phyloP scores from a whole-genome alignment of 2,888 invertebrate species.

The Dascillus cervinus region DNA sequence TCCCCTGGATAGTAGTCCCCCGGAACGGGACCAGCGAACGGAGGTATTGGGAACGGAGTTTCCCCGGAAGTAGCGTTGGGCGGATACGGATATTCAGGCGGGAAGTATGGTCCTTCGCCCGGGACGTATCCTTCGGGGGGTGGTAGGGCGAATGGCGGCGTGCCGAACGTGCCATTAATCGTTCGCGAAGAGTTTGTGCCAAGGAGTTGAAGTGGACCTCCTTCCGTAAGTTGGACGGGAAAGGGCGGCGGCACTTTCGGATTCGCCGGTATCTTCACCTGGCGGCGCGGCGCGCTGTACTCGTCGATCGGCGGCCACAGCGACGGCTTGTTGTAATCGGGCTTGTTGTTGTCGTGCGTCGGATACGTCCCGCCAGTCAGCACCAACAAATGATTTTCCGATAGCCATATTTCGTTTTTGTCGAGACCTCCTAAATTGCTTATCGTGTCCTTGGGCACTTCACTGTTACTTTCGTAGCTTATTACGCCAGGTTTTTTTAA shows the following conservation, averaged over 20 bases:
- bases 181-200: conserved; percentile 70
- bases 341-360: conserved; percentile 41
- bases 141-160: conserved; percentile 37
- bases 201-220: conserved; percentile 81
- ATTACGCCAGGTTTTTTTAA: conserved; percentile 70
- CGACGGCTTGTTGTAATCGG: conserved; percentile 39
- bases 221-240: conserved; percentile 81
- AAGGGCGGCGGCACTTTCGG: conserved; percentile 88
- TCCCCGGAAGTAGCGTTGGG: conserved; percentile 60
- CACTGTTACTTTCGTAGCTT: conserved; percentile 73
- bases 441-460: conserved; percentile 72
- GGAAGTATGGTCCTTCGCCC: conserved; percentile 48
- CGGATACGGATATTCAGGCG: conserved; percentile 54
- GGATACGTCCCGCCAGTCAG: conserved; percentile 72
- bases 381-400: conserved; percentile 80
- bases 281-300: conserved; percentile 74
- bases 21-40: conserved; percentile 50
- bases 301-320: conserved; percentile 77
- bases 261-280: conserved; percentile 74
- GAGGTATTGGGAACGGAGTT: conserved; percentile 56
- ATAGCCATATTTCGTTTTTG: conserved; percentile 83
- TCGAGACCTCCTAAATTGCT: conserved; percentile 74
- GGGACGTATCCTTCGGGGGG: conserved; percentile 39
- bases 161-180: conserved; percentile 56
- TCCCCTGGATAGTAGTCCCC: conserved; percentile 38